Percentiles rank a stretch among this genome's conserved stretches.
Conservation (phyloP, 1,140 invertebrate species). For the Mylabris phalerata region DNA sequence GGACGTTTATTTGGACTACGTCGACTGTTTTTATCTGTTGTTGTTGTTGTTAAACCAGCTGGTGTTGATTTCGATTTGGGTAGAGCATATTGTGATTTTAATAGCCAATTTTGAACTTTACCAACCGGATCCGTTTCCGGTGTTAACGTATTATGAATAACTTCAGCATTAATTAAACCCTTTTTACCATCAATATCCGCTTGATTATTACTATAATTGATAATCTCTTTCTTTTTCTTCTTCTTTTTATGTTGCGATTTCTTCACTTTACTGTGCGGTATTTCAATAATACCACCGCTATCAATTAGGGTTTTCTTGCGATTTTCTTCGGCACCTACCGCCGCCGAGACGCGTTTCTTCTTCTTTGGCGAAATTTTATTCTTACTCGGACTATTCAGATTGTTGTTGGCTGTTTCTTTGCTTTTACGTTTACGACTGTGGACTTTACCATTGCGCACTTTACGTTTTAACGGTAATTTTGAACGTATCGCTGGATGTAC, state of each 20-base stretch:
- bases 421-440: slow-evolving; percentile 42
- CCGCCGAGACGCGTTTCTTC: slow-evolving; percentile 35
- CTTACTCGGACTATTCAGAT: slow-evolving; percentile 44
- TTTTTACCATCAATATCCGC: slow-evolving; percentile 45
- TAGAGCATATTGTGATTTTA: slow-evolving; percentile 52
- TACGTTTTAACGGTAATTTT: slow-evolving; percentile 68
- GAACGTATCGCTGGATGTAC: slow-evolving; percentile 65
- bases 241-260: slow-evolving; percentile 46
- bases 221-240: slow-evolving; percentile 61
- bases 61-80: slow-evolving; percentile 69
- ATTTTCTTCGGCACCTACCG: slow-evolving; percentile 31
- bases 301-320: slow-evolving; percentile 30
- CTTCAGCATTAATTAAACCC: slow-evolving; percentile 30
- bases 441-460: slow-evolving; percentile 61
- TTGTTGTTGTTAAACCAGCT: slow-evolving; percentile 49
- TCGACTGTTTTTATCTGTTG: slow-evolving; percentile 22
- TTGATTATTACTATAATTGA: slow-evolving; percentile 66
- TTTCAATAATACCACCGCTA: slow-evolving; percentile 19
- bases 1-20: slow-evolving; percentile 37
- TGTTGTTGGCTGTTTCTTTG: slow-evolving; percentile 35
- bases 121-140: slow-evolving; percentile 62
- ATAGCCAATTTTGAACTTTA: slow-evolving; percentile 77
- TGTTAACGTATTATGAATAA: slow-evolving; percentile 35
- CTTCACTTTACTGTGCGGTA: slow-evolving; percentile 37
- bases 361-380: slow-evolving; percentile 40